Percentiles rank a stretch among this genome's conserved stretches.
Conservation (phyloP, 2,888 invertebrate genomes). For the Hemithea aestivaria region DNA sequence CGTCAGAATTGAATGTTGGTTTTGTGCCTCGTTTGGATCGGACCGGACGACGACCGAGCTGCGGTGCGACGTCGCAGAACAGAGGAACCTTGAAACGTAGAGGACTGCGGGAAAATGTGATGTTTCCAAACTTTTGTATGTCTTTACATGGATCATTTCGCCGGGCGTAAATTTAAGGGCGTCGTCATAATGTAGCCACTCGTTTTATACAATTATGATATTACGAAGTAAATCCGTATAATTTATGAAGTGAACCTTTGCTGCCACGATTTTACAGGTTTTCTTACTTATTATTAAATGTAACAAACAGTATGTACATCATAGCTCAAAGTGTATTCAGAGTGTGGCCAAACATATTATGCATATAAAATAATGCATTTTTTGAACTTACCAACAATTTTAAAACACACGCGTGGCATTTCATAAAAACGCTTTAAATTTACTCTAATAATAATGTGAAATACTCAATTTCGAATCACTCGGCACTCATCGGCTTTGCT, state of each 20-base stretch:
- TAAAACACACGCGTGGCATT: no score
- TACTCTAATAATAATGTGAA: no score
- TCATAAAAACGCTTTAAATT: no score
- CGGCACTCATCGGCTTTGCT: no score
- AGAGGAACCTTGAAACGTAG: slow-evolving; percentile 1
- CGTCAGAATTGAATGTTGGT: slow-evolving; percentile 20
- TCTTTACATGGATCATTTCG: not conserved
- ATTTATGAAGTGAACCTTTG: not conserved
- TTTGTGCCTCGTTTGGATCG: slow-evolving; percentile 11
- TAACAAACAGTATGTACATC: not conserved
- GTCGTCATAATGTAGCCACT: slow-evolving; percentile 1
- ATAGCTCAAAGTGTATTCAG: slow-evolving; percentile 3
- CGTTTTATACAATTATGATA: not conserved
- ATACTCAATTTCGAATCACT: no score
- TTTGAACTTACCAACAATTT: no score
- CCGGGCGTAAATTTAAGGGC: not conserved
- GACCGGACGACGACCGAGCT: slow-evolving; percentile 4
- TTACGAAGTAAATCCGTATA: not conserved
- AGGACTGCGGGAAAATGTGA: slow-evolving; percentile 1
- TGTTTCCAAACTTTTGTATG: slow-evolving; percentile 3
- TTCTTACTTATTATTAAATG: not conserved
- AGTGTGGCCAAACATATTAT: slow-evolving; percentile 7
- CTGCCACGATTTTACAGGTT: not conserved
- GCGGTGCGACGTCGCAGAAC: not conserved
- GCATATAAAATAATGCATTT: not conserved